Evolutionary conservation across 2,113 vertebrate genomes (phyloP).

Genomic region (Notiomystis cincta): DNA sequence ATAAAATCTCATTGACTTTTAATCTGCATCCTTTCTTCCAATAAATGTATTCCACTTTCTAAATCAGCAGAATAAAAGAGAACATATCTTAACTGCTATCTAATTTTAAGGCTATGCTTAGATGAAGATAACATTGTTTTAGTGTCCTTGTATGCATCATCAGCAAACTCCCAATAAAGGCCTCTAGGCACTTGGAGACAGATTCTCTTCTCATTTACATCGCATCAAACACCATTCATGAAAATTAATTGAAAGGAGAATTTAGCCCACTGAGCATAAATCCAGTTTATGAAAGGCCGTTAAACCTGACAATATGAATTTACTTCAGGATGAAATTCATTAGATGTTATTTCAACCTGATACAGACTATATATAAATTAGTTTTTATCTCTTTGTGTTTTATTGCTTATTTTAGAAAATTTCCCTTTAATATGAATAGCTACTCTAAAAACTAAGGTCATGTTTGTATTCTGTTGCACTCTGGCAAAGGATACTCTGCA

Average conservation of each 20-base stretch:
- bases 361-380: not conserved
- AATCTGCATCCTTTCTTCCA: constrained; percentile 23
- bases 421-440: not conserved
- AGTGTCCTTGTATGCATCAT: not conserved
- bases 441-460: not conserved
- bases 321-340: constrained; percentile 3
- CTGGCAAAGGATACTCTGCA: not conserved
- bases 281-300: constrained; percentile 17
- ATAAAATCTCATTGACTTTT: constrained; percentile 53
- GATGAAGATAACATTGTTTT: constrained; percentile 29
- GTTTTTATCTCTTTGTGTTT: not conserved
- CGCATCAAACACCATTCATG: not conserved
- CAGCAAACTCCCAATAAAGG: constrained; percentile 21
- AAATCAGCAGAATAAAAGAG: constrained; percentile 33
- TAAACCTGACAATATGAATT: constrained; percentile 20
- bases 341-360: constrained; percentile 4
- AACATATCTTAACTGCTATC: not conserved
- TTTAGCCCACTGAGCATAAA: not conserved
- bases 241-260: constrained; percentile 28
- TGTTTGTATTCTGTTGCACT: not conserved
- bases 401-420: constrained; percentile 6
- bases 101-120: constrained; percentile 39
- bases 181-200: not conserved
- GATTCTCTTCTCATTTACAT: constrained; percentile 29
- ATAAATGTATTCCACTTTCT: constrained; percentile 13